A percentile compares a stretch with the other conserved stretches of the same genome.
These are phyloP conservation scores for Cebus imitator DNA, from an alignment of 2,113 vertebrate genomes.

Conservation along the genomic window DNA sequence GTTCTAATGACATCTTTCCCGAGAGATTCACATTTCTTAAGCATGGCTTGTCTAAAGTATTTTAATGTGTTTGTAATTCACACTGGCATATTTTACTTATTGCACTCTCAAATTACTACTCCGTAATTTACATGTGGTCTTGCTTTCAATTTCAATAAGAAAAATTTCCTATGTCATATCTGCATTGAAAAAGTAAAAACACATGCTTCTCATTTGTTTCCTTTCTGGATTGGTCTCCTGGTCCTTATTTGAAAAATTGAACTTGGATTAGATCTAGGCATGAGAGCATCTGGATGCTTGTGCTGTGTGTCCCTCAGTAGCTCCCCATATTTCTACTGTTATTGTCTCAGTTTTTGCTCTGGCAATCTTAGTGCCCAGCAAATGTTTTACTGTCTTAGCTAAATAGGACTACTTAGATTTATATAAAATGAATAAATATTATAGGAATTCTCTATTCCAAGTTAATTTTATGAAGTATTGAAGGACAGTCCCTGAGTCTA, in stretches of 20 bases:
- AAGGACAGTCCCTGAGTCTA: background rate
- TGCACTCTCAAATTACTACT: background rate
- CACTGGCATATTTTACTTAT: background rate
- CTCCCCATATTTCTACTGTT: background rate
- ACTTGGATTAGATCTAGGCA: background rate
- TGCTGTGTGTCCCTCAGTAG: background rate
- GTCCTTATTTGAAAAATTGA: background rate
- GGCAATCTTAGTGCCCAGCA: background rate
- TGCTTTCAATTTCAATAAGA: background rate
- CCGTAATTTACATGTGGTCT: background rate
- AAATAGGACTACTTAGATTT: background rate
- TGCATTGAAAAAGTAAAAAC: background rate
- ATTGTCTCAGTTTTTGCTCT: background rate
- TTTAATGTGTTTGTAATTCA: background rate
- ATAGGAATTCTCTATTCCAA: background rate
- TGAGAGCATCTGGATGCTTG: background rate
- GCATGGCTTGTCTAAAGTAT: background rate
- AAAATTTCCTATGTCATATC: background rate
- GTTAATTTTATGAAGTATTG: background rate
- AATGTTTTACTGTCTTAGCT: background rate
- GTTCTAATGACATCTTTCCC: background rate
- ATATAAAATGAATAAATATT: background rate
- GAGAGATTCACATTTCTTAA: background rate
- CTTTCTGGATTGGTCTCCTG: background rate
- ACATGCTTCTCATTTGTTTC: background rate